Conservation (phyloP, 2,113 vertebrate genomes). For the Ameiurus melas region DNA sequence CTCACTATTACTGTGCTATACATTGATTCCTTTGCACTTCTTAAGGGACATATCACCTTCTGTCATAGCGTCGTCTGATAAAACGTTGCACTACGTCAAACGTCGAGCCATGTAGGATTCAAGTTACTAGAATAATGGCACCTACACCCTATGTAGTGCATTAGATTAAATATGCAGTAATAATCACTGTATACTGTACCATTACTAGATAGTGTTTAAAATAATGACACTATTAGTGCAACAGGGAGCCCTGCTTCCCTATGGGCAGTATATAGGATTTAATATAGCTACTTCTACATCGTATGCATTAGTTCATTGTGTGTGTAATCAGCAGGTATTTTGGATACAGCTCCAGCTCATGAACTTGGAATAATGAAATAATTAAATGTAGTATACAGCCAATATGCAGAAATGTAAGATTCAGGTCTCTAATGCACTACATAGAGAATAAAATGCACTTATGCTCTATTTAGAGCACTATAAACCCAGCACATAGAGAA, state of each 20-base stretch:
- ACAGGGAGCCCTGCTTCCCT: neutral
- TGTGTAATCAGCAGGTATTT: neutral
- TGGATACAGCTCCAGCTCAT: neutral
- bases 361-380: neutral
- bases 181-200: neutral
- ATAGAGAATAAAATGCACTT: neutral
- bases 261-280: neutral
- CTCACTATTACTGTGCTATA: conserved; percentile 48
- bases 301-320: neutral
- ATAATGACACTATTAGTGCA: neutral
- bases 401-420: neutral
- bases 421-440: neutral
- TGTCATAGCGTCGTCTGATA: neutral
- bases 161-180: neutral
- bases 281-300: neutral
- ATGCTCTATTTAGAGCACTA: neutral
- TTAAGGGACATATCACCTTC: conserved; percentile 45
- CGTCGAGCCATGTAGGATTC: neutral
- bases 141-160: neutral
- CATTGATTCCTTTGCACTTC: conserved; percentile 52
- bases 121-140: neutral
- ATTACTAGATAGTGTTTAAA: neutral
- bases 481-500: too few species aligned
- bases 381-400: neutral
- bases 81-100: neutral